phyloP scores from a whole-genome alignment of 2,113 vertebrate species.

The Rhagologus leucostigma region DNA sequence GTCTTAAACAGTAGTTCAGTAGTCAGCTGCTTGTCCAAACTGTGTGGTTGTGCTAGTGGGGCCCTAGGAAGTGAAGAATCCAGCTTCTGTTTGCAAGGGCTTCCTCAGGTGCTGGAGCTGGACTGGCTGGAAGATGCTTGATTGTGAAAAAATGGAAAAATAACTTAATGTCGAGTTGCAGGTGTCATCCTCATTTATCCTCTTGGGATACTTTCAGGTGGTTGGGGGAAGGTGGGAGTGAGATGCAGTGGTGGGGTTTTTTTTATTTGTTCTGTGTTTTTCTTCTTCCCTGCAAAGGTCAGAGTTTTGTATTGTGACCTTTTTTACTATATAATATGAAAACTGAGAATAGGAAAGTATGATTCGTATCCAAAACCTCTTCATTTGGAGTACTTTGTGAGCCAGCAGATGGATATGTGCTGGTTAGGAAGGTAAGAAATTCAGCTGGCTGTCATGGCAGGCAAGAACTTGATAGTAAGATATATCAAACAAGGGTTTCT shows the following conservation, averaged over 20 bases:
- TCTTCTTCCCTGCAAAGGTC: neutral
- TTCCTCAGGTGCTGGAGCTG: neutral
- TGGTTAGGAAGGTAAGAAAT: neutral
- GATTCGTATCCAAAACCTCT: neutral
- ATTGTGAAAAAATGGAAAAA: neutral
- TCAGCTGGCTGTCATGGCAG: neutral
- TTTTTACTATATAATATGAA: neutral
- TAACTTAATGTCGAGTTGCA: neutral
- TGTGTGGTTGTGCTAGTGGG: neutral
- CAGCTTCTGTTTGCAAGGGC: neutral
- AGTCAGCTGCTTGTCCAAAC: neutral
- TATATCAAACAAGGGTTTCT: neutral
- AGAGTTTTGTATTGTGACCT: neutral
- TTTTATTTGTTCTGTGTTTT: neutral
- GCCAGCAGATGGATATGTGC: neutral
- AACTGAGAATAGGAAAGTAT: neutral
- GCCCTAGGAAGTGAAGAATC: neutral
- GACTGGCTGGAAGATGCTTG: neutral
- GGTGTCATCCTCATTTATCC: neutral
- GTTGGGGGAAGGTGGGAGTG: neutral
- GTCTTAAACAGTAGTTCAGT: neutral
- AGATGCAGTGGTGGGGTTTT: fast-evolving
- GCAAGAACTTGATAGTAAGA: neutral
- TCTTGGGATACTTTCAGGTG: neutral
- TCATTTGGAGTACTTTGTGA: neutral